A percentile compares a stretch with the other conserved stretches of the same genome.
These are phyloP conservation scores for Macrosoma leucophasiata DNA, from an alignment of 2,888 invertebrate species.

Conservation along the genomic window DNA sequence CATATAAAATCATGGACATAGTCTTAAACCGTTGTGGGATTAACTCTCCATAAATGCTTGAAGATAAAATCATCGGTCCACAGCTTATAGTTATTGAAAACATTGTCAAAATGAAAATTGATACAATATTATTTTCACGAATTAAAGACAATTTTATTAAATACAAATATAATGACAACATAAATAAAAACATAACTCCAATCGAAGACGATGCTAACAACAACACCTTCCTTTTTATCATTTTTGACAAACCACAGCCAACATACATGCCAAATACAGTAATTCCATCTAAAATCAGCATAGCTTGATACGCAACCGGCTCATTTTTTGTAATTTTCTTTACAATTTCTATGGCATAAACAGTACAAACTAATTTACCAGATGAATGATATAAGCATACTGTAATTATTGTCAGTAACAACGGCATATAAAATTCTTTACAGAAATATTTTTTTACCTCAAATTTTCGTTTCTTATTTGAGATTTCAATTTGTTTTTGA, in stretches of 20 bases:
- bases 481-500: slow-evolving; percentile 15
- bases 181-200: slow-evolving; percentile 1
- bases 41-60: slow-evolving; percentile 32
- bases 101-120: slow-evolving; percentile 11
- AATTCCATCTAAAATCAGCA: slow-evolving; percentile 18
- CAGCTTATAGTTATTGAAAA: slow-evolving; percentile 20
- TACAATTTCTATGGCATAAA: slow-evolving; percentile 15
- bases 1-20: not conserved
- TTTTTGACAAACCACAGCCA: slow-evolving; percentile 25
- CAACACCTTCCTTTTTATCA: slow-evolving; percentile 29
- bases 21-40: slow-evolving; percentile 26
- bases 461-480: not conserved
- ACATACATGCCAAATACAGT: slow-evolving; percentile 33
- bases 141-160: slow-evolving; percentile 3
- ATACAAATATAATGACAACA: slow-evolving; percentile 6
- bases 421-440: slow-evolving; percentile 17
- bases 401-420: slow-evolving; percentile 5
- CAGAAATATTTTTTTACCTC: not conserved
- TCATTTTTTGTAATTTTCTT: slow-evolving; percentile 14
- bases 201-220: slow-evolving; percentile 19
- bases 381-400: slow-evolving; percentile 4
- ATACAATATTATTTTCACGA: slow-evolving; percentile 1
- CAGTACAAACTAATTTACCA: slow-evolving; percentile 15
- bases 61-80: slow-evolving; percentile 32
- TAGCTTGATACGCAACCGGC: slow-evolving; percentile 10